A percentile compares a stretch with the other conserved stretches of the same genome.
These are phyloP conservation scores for Synchiropus splendidus DNA, from an alignment of 2,113 vertebrate genomes.

Conservation along the genomic window DNA sequence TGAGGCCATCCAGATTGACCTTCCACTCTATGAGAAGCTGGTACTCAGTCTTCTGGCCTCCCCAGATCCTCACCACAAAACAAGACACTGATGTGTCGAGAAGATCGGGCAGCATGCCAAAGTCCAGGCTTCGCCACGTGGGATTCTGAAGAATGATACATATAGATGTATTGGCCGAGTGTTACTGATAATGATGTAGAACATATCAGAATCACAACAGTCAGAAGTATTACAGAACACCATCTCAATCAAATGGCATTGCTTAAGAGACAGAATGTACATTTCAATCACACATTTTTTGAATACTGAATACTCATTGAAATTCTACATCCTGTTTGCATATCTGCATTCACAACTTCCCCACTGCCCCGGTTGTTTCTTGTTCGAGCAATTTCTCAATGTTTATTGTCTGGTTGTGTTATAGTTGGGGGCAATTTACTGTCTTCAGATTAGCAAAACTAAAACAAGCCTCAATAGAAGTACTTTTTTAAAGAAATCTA, in stretches of 20 bases:
- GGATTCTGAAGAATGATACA: slow-evolving; percentile 75
- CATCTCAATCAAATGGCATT: slow-evolving; percentile 3
- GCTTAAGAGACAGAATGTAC: slow-evolving; percentile 9
- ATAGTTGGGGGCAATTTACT: too few species aligned
- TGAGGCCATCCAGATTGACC: slow-evolving; percentile 87
- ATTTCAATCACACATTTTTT: too few species aligned
- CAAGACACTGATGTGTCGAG: slow-evolving; percentile 92
- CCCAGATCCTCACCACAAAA: slow-evolving; percentile 95
- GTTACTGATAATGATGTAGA: neutral
- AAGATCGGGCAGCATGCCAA: slow-evolving; percentile 87
- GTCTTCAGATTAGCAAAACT: too few species aligned
- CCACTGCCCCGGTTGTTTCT: too few species aligned
- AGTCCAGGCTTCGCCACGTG: slow-evolving; percentile 94
- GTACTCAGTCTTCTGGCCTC: slow-evolving; percentile 77
- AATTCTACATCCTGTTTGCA: neutral
- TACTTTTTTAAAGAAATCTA: too few species aligned
- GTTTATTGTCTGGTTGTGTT: too few species aligned
- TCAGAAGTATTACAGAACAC: neutral
- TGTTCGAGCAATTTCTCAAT: too few species aligned
- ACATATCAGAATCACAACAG: neutral
- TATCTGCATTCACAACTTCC: neutral
- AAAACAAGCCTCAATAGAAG: too few species aligned
- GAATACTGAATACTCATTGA: neutral
- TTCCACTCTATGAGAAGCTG: slow-evolving; percentile 95
- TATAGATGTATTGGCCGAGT: neutral